Conservation (phyloP, 1,140 invertebrate genomes). For the Achroia grisella region DNA sequence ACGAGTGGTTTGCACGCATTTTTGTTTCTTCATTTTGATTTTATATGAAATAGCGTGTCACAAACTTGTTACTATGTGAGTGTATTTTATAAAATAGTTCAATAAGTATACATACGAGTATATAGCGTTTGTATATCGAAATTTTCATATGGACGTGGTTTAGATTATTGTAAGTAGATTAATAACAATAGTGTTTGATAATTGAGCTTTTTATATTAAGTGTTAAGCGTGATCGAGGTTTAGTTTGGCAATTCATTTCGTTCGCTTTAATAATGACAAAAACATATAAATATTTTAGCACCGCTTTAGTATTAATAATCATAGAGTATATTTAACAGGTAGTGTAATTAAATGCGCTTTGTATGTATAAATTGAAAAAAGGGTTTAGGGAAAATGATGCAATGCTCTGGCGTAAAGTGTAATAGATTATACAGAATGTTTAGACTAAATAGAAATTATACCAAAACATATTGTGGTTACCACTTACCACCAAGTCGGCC, state of each 20-base stretch:
- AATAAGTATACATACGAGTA: conserved; percentile 51
- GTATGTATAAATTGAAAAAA: conserved; percentile 29
- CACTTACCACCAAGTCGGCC: too few species aligned
- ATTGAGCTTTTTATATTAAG: conserved; percentile 48
- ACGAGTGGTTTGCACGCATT: conserved; percentile 63
- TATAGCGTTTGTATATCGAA: conserved; percentile 67
- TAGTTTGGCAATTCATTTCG: conserved; percentile 6
- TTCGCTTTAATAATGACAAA: conserved; percentile 5
- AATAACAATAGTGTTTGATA: conserved; percentile 36
- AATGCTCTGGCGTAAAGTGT: too few species aligned
- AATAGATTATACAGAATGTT: too few species aligned
- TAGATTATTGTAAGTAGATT: conserved; percentile 45
- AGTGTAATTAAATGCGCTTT: conserved; percentile 45
- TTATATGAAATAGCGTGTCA: conserved; percentile 34
- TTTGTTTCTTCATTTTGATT: conserved; percentile 20
- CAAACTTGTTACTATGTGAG: conserved; percentile 52
- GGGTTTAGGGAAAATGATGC: too few species aligned
- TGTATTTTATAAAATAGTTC: conserved; percentile 52
- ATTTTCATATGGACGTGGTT: conserved; percentile 61
- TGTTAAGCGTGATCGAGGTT: conserved; percentile 21
- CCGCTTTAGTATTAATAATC: conserved; percentile 30
- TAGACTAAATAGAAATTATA: too few species aligned
- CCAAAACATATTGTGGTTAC: too few species aligned
- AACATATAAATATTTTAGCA: conserved; percentile 27
- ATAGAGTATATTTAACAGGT: conserved; percentile 37